Percentiles rank a stretch among this genome's conserved stretches.
Conservation (phyloP, 35 echinoderm and acorn worm genomes). For the Apostichopus californicus region DNA sequence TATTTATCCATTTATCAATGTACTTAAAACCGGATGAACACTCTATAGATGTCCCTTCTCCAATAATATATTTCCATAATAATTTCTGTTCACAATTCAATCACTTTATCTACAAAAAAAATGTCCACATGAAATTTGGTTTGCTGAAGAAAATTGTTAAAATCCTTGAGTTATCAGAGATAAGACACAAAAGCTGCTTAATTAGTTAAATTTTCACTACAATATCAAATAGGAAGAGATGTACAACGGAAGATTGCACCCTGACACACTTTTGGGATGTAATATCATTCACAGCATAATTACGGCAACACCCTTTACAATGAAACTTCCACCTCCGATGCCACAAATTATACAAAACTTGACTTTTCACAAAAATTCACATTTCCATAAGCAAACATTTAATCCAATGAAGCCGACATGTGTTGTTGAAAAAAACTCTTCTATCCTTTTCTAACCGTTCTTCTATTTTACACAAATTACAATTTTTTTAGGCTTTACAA, state of each 20-base stretch:
- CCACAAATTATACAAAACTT: neutral
- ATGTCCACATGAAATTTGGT: no score
- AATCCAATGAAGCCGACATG: neutral
- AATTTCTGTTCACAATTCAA: no score
- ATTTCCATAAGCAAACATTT: neutral
- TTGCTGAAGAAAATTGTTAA: neutral
- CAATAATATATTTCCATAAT: no score
- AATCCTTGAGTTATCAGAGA: slow-evolving; percentile 8
- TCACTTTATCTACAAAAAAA: neutral
- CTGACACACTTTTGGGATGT: neutral
- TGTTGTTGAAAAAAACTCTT: neutral
- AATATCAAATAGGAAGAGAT: neutral
- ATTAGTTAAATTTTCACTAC: neutral
- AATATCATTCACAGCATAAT: slow-evolving; percentile 22
- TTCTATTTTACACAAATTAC: neutral
- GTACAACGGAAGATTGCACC: neutral
- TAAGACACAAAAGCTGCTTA: neutral
- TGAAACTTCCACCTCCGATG: neutral
- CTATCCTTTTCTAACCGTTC: neutral
- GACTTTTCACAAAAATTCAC: neutral
- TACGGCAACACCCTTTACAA: slow-evolving; percentile 30
- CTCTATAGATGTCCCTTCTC: no score
- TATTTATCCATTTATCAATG: no score
- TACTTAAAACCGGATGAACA: no score
- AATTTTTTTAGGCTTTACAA: neutral